phyloP scores from a whole-genome alignment of 2,888 invertebrate genomes.

The Slavum lentiscoides region DNA sequence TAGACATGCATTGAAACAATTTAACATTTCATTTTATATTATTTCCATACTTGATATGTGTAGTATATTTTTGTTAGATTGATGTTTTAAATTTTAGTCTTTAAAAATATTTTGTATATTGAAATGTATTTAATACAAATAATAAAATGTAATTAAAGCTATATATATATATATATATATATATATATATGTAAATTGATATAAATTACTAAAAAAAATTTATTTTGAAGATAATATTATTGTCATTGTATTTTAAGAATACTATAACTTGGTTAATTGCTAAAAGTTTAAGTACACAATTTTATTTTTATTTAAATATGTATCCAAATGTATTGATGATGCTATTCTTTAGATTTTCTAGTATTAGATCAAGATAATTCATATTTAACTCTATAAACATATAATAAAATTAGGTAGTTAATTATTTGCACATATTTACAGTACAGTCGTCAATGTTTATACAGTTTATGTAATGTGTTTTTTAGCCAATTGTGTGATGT shows the following conservation, averaged over 20 bases:
- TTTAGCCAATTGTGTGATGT: background rate
- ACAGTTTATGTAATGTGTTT: constrained; percentile 6
- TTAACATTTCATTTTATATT: too few relatives aligned
- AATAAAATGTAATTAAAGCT: background rate
- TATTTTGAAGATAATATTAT: too few relatives aligned
- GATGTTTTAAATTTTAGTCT: background rate
- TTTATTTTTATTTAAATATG: background rate
- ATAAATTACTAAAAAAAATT: too few relatives aligned
- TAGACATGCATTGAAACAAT: background rate
- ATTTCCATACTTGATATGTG: background rate
- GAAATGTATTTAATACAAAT: background rate
- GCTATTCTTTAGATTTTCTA: constrained; percentile 13
- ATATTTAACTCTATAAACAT: background rate
- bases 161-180: background rate
- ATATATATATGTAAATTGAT: background rate
- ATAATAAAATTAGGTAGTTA: background rate
- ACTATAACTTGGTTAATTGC: too few relatives aligned
- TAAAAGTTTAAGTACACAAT: too few relatives aligned
- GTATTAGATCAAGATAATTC: background rate
- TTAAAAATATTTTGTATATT: background rate
- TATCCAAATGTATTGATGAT: constrained; percentile 29
- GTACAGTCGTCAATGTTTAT: background rate
- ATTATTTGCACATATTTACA: background rate
- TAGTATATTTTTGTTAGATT: background rate
- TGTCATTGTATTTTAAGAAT: too few relatives aligned